Percentiles rank a stretch among this genome's conserved stretches.
phyloP scores from a whole-genome alignment of 2,888 invertebrate species.

The Andrena chrysosceles region DNA sequence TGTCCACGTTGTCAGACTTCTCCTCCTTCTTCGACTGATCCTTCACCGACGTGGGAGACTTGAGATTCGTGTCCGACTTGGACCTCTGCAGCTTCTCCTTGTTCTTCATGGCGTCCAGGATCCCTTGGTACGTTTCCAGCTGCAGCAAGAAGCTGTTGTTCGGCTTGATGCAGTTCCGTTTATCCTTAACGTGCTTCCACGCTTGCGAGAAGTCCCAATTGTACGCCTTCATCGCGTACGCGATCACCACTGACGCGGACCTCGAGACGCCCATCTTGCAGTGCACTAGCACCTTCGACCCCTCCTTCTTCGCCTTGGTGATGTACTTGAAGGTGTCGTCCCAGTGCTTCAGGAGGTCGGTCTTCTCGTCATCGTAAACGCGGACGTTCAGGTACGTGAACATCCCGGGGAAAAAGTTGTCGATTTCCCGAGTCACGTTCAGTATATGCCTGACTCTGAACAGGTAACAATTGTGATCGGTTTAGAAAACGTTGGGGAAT shows the following conservation, averaged over 20 bases:
- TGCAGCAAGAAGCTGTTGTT: slow-evolving; percentile 98
- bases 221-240: slow-evolving; percentile 99
- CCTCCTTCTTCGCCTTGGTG: slow-evolving; percentile 94
- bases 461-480: slow-evolving; percentile 56
- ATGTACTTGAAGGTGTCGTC: slow-evolving; percentile 99
- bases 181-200: slow-evolving; percentile 94
- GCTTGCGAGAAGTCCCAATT: slow-evolving; percentile 97
- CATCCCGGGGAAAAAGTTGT: slow-evolving; percentile 99
- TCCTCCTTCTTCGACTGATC: slow-evolving; percentile 79
- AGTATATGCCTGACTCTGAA: slow-evolving; percentile 97
- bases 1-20: slow-evolving; percentile 72
- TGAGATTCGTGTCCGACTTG: slow-evolving; percentile 96
- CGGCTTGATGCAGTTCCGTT: slow-evolving; percentile 97
- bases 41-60: slow-evolving; percentile 88
- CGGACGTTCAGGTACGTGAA: slow-evolving; percentile 98
- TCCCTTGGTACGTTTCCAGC: slow-evolving; percentile 97
- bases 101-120: slow-evolving; percentile 98
- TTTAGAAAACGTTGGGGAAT: not conserved
- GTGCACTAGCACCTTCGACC: slow-evolving; percentile 98
- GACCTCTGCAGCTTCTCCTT: slow-evolving; percentile 96
- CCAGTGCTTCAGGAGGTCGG: slow-evolving; percentile 98
- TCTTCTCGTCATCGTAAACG: slow-evolving; percentile 98
- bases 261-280: slow-evolving; percentile 99
- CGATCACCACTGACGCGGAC: slow-evolving; percentile 99
- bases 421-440: slow-evolving; percentile 99